Base-by-base conservation (phyloP, 2,797 vertebrate genomes). In the Manis crassicaudata region DNA sequence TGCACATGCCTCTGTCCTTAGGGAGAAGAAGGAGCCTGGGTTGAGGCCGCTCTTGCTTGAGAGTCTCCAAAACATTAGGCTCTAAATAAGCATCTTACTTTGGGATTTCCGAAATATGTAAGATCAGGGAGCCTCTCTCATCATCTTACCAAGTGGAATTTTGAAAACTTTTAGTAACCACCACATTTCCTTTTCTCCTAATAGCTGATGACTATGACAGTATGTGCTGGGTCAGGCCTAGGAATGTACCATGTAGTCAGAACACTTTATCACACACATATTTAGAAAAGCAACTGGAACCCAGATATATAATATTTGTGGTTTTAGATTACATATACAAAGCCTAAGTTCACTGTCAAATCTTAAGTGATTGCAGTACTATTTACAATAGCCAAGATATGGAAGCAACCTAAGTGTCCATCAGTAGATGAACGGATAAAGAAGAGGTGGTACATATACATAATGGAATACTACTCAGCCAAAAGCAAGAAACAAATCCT, bases 21-120 rank as follows among this genome's bases (percentile, higher is more conserved):
- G 9, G 5, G 17, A 23, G 27, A 40, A 72, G 70, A 58, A 40
- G 2, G 17, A 82, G 58, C 11, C 17, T 79, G 20, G 3, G 21
- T n/a, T 50, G 72, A 90, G 58, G 82, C 5, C 7, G 50, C 27
- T 88, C 63, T 65, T 75, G 35, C 10, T 92, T 65, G 25, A 85
- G 37, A 40, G 29, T 43, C 27, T 83, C 54, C n/a, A 84, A 86
- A 52, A 85, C 60, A 32, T n/a, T 14, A 54, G 52, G 13, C 29
- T 79, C 43, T 67, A 67, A 56, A 20, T 18, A 85, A 90, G n/a
- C 7, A 37, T 70, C 79, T 95, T 13, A 43, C 4, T 85, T 68
- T 70, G 40, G 58, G 37, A 87, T 92, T 70, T 63, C 58, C 32
- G 81, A 94, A 89, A 82, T 87, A 79, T n/a, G 73, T 89, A 29